These are phyloP conservation scores for Limnephilus marmoratus DNA, from an alignment of 2,888 invertebrate genomes.

Conservation along the genomic window DNA sequence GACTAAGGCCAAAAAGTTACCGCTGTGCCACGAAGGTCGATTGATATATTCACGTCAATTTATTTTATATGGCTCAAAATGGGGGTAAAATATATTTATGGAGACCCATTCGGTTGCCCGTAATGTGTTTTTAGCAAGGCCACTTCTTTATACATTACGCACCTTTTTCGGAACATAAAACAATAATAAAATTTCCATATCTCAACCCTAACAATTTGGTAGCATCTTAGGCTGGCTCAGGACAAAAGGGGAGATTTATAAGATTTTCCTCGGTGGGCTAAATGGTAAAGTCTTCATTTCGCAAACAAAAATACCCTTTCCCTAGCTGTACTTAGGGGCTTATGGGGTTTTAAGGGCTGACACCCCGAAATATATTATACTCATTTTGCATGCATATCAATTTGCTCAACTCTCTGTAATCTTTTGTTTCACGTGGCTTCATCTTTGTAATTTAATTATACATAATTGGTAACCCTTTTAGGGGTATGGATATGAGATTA, in stretches of 20 bases:
- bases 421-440: not conserved
- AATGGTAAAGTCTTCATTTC: conserved; percentile 46
- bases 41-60: conserved; percentile 2
- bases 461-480: too few species aligned
- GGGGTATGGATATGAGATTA: too few species aligned
- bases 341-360: conserved; percentile 1
- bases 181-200: conserved; percentile 11
- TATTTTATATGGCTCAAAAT: not conserved
- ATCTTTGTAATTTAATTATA: not conserved
- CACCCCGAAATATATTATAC: not conserved
- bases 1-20: not conserved
- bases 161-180: conserved; percentile 21
- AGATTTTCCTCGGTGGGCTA: conserved; percentile 24
- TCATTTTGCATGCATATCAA: not conserved
- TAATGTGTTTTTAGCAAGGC: conserved; percentile 2
- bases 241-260: conserved; percentile 37
- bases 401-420: not conserved
- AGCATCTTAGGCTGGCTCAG: conserved; percentile 18
- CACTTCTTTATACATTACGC: not conserved
- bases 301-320: conserved; percentile 43
- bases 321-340: conserved; percentile 1
- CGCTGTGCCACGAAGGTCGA: not conserved
- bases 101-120: not conserved
- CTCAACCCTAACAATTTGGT: conserved; percentile 16
- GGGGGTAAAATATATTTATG: not conserved